These are phyloP conservation scores for Nemotelus pantherinus DNA, from an alignment of 2,888 invertebrate genomes.

Conservation along the genomic window DNA sequence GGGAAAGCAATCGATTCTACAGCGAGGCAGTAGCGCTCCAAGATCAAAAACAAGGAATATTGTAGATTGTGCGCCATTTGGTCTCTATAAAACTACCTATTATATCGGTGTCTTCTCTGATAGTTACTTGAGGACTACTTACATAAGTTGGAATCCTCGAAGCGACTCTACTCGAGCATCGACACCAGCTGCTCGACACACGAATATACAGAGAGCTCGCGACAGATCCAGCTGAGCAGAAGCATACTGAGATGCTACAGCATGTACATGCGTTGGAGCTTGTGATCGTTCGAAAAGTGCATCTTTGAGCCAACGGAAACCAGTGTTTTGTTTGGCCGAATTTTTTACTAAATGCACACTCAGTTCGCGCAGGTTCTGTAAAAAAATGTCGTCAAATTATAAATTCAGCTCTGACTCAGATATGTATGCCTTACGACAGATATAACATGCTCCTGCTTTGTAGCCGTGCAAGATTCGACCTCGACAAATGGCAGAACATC, in stretches of 20 bases:
- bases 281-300: conserved; percentile 66
- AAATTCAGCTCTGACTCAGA: not conserved
- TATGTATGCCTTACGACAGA: conserved; percentile 72
- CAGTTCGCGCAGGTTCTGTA: conserved; percentile 82
- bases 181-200: conserved; percentile 75
- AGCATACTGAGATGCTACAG: conserved; percentile 83
- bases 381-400: not conserved
- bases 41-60: conserved; percentile 76
- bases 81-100: conserved; percentile 68
- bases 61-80: conserved; percentile 77
- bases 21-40: conserved; percentile 85
- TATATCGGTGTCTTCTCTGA: conserved; percentile 46
- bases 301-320: conserved; percentile 65
- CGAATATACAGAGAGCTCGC: conserved; percentile 78
- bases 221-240: conserved; percentile 84
- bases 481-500: conserved; percentile 82
- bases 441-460: conserved; percentile 87
- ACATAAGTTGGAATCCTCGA: conserved; percentile 84
- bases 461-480: conserved; percentile 85
- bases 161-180: conserved; percentile 75
- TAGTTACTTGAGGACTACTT: conserved; percentile 55
- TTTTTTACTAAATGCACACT: conserved; percentile 83
- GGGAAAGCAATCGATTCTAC: conserved; percentile 83
- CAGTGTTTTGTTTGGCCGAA: conserved; percentile 65
- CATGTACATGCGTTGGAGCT: conserved; percentile 78